These are phyloP conservation scores for Passer domesticus DNA, from an alignment of 2,113 vertebrate species.

Conservation along the genomic window DNA sequence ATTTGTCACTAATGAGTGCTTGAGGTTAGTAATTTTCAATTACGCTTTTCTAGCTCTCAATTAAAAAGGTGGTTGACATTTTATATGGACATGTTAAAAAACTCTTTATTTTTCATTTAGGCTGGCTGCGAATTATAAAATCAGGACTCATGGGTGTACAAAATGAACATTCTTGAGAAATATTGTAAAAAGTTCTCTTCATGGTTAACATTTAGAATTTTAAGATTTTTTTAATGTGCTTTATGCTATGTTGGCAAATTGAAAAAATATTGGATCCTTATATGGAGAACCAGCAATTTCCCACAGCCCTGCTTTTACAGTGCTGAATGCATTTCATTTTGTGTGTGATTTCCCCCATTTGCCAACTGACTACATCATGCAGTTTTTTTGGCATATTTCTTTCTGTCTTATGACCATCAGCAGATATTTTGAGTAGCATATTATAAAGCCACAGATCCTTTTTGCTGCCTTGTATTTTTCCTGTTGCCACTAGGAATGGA, in stretches of 20 bases:
- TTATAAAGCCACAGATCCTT: constrained; percentile 56
- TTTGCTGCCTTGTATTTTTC: constrained; percentile 31
- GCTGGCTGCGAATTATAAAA: constrained; percentile 8
- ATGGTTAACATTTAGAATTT: constrained; percentile 13
- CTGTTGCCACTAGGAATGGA: constrained; percentile 25
- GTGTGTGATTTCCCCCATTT: constrained; percentile 42
- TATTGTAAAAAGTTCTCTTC: constrained; percentile 1
- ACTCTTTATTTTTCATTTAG: constrained; percentile 16
- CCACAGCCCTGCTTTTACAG: constrained; percentile 42
- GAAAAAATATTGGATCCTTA: constrained; percentile 58
- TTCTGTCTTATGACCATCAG: constrained; percentile 67
- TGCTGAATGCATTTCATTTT: constrained; percentile 37
- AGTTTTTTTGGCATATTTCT: constrained; percentile 47
- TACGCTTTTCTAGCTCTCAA: constrained; percentile 34
- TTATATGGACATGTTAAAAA: constrained; percentile 32
- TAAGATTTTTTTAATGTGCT: not conserved
- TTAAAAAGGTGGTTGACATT: constrained; percentile 56
- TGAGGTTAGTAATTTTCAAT: constrained; percentile 58
- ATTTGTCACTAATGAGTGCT: constrained; percentile 50
- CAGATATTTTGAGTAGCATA: constrained; percentile 61
- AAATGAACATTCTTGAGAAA: constrained; percentile 28
- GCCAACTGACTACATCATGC: constrained; percentile 67
- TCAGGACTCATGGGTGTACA: not conserved
- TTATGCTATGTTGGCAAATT: constrained; percentile 45
- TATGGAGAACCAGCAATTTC: constrained; percentile 48